These are phyloP conservation scores for Orchestes rusci DNA, from an alignment of 2,888 invertebrate genomes.

Conservation along the genomic window DNA sequence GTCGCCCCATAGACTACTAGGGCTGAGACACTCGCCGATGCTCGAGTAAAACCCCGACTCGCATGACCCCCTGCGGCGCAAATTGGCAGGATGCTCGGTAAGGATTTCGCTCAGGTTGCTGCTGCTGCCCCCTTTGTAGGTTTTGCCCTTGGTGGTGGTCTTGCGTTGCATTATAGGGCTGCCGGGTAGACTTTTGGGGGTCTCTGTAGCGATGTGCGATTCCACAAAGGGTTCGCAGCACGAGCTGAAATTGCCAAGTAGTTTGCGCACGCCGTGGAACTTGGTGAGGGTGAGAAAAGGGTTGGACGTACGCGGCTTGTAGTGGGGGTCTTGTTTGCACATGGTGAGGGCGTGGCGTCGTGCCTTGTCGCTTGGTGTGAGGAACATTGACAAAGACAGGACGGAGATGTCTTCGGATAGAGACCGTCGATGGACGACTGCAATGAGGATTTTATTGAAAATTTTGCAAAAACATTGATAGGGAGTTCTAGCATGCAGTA, in stretches of 20 bases:
- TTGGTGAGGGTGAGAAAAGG: slow-evolving; percentile 69
- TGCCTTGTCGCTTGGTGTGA: slow-evolving; percentile 67
- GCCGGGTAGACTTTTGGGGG: slow-evolving; percentile 48
- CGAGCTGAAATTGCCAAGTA: slow-evolving; percentile 72
- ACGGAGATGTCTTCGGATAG: slow-evolving; percentile 62
- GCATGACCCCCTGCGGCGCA: slow-evolving; percentile 74
- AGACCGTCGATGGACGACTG: slow-evolving; percentile 64
- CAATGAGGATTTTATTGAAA: slow-evolving; percentile 18
- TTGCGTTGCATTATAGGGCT: slow-evolving; percentile 47
- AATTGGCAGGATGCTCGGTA: slow-evolving; percentile 28
- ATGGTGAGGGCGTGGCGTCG: slow-evolving; percentile 70
- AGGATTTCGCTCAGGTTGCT: slow-evolving; percentile 39
- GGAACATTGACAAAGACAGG: slow-evolving; percentile 53
- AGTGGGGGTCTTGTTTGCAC: slow-evolving; percentile 77
- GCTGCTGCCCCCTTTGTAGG: slow-evolving; percentile 40
- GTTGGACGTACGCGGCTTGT: slow-evolving; percentile 63
- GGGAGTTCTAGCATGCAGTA: no score
- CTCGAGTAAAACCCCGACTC: slow-evolving; percentile 88
- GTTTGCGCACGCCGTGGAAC: slow-evolving; percentile 75
- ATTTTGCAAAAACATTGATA: no score
- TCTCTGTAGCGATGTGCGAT: slow-evolving; percentile 35
- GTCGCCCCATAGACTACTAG: slow-evolving; percentile 45
- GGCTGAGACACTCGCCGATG: slow-evolving; percentile 53
- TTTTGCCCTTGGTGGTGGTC: slow-evolving; percentile 26
- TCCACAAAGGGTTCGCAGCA: slow-evolving; percentile 63